phyloP scores from a whole-genome alignment of 2,797 vertebrate genomes.

The Spinibarbus caldwelli region DNA sequence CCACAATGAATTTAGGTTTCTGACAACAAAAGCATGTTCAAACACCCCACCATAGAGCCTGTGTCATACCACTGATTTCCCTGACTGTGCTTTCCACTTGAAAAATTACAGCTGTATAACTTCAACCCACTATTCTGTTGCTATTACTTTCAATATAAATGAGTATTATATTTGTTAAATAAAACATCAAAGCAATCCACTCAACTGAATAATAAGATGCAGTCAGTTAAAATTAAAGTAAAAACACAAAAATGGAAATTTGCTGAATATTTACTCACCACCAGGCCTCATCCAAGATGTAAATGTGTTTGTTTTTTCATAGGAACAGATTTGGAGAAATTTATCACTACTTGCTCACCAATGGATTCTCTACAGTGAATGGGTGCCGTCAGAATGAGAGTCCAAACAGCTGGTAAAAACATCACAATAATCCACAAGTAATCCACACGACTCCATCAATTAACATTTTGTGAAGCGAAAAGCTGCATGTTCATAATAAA shows the following conservation, averaged over 20 bases:
- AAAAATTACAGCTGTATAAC: background rate
- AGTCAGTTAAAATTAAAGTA: background rate
- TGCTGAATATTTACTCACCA: background rate
- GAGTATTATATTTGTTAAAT: background rate
- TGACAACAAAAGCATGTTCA: conserved; percentile 36
- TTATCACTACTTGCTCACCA: background rate
- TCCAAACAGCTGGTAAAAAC: background rate
- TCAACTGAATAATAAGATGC: background rate
- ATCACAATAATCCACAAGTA: background rate
- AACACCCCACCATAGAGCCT: background rate
- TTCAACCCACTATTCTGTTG: background rate
- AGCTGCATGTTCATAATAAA: background rate
- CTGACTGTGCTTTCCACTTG: background rate
- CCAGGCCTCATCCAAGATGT: background rate
- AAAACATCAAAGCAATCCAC: conserved; percentile 1
- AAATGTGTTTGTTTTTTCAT: background rate
- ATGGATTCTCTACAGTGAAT: too few species aligned
- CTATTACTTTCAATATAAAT: too few species aligned
- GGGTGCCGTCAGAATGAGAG: too few species aligned
- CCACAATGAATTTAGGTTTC: conserved; percentile 3
- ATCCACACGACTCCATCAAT: background rate
- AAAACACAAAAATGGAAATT: background rate
- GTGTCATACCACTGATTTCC: background rate
- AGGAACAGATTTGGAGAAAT: too few species aligned
- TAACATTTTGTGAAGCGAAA: background rate